phyloP scores from a whole-genome alignment of 2,113 vertebrate genomes.

The Alethe castanea region DNA sequence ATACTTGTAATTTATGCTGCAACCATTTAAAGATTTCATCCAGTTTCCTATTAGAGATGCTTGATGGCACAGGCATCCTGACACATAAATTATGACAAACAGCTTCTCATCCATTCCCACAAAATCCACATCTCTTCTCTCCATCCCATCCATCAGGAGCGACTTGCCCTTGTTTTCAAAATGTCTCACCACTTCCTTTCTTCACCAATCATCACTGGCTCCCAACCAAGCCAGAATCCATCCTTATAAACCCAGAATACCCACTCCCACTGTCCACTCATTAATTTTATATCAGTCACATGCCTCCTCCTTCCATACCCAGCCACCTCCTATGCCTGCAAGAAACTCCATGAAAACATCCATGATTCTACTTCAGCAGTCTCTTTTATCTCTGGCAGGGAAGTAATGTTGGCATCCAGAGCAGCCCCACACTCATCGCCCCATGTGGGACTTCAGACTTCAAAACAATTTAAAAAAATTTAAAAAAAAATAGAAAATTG shows the following conservation, averaged over 20 bases:
- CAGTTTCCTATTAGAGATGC: neutral
- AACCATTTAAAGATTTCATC: neutral
- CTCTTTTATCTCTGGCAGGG: neutral
- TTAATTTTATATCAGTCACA: fast-evolving
- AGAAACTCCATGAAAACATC: neutral
- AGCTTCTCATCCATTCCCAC: neutral
- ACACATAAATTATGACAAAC: neutral
- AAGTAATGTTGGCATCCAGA: neutral
- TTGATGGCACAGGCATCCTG: neutral
- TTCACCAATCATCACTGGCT: neutral
- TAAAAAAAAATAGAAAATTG: neutral
- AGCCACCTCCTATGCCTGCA: fast-evolving
- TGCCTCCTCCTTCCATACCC: neutral
- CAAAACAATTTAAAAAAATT: neutral
- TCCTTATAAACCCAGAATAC: neutral
- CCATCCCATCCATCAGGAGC: neutral
- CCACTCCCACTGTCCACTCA: neutral
- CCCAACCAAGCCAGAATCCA: neutral
- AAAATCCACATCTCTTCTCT: neutral
- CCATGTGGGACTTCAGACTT: fast-evolving
- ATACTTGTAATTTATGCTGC: neutral
- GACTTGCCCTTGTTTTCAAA: neutral
- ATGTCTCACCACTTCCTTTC: neutral
- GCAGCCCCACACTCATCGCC: neutral
- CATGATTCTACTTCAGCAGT: fast-evolving